Conservation (phyloP, 2,113 vertebrate species). For the Prochilodus magdalenae region DNA sequence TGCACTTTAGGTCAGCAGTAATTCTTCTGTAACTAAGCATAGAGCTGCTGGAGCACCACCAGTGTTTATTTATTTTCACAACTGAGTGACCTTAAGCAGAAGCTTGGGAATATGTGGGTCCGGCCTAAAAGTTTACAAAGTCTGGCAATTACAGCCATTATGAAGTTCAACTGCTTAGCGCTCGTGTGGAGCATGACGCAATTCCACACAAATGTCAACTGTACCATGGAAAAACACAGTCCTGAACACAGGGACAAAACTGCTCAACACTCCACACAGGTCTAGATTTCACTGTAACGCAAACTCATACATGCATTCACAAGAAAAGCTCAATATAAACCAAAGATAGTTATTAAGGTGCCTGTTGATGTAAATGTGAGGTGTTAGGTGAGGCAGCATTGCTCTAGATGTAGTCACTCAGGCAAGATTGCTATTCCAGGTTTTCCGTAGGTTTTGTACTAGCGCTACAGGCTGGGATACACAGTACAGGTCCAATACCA, state of each 20-base stretch:
- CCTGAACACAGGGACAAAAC: neutral
- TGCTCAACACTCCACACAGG: neutral
- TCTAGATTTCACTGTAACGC: neutral
- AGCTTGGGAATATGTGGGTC: neutral
- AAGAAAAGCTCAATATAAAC: no score
- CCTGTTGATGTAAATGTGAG: no score
- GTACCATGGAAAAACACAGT: neutral
- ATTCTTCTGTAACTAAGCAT: neutral
- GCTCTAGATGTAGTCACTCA: no score
- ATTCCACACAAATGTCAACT: conserved; percentile 1
- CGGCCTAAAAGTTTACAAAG: neutral
- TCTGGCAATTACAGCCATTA: conserved; percentile 1
- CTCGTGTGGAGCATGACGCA: neutral
- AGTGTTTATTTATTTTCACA: neutral
- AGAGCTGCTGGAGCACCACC: neutral
- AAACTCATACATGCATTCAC: neutral
- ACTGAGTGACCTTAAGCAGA: neutral
- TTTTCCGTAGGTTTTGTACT: no score
- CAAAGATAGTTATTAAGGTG: no score
- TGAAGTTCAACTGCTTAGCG: neutral
- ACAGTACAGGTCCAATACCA: no score
- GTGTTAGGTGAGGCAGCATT: no score
- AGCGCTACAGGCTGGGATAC: no score
- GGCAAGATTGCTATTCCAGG: no score
- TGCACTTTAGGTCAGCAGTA: neutral